These are phyloP conservation scores for Eidolon dupreanum DNA, from an alignment of 2,797 vertebrate species.

Conservation along the genomic window DNA sequence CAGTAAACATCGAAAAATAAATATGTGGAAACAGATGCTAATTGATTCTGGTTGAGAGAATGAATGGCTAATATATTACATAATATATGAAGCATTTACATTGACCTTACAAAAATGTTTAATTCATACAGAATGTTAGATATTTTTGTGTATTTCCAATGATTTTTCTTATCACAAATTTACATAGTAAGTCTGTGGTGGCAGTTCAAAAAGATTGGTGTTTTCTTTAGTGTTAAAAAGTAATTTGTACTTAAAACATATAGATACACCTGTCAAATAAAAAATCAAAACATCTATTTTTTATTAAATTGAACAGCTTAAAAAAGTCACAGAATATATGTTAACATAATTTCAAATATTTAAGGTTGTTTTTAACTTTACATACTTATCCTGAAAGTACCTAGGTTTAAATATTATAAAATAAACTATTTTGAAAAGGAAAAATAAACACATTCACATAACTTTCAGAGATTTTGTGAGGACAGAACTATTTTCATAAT, in stretches of 20 bases:
- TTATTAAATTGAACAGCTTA: conserved; percentile 5
- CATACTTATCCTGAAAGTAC: not conserved
- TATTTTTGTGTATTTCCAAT: conserved; percentile 25
- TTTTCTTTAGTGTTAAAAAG: conserved; percentile 40
- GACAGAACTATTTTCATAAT: not conserved
- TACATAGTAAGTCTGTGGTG: conserved; percentile 36
- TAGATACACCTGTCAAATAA: conserved; percentile 34
- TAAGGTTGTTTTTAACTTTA: conserved; percentile 46
- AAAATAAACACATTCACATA: not conserved
- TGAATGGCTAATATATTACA: not conserved
- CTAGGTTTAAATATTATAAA: conserved; percentile 5
- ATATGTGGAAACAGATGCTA: not conserved
- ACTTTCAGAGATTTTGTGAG: not conserved
- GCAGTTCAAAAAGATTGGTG: not conserved
- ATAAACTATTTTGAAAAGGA: conserved; percentile 32
- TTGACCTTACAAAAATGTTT: not conserved
- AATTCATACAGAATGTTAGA: conserved; percentile 5
- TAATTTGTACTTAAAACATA: not conserved
- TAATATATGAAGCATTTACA: not conserved
- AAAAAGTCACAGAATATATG: not conserved
- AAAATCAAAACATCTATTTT: not conserved
- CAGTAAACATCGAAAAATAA: not conserved
- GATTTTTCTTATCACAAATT: not conserved
- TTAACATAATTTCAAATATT: conserved; percentile 48
- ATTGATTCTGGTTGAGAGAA: not conserved